Conservation (phyloP, 2,113 vertebrate species). For the Odocoileus hemionus region DNA sequence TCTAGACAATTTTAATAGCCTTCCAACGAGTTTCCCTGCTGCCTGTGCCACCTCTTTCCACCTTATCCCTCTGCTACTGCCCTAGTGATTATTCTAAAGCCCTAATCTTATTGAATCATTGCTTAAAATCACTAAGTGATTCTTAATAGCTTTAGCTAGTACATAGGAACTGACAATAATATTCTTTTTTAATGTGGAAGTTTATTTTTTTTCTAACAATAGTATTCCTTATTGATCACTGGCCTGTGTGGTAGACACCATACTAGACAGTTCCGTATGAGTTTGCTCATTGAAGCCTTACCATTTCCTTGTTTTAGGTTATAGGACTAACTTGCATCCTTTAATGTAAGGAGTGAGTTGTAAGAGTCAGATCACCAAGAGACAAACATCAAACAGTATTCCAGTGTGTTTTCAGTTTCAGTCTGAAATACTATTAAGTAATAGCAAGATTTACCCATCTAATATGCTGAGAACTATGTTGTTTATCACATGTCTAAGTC, state of each 20-base stretch:
- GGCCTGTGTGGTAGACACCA: background rate
- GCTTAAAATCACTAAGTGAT: background rate
- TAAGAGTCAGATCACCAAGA: background rate
- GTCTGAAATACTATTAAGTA: background rate
- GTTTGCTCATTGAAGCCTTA: background rate
- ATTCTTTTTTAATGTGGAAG: background rate
- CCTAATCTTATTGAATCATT: background rate
- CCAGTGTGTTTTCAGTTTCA: background rate
- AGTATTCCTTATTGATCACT: background rate
- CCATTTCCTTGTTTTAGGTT: background rate
- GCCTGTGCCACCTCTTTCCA: background rate
- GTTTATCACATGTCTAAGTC: background rate
- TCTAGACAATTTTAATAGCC: constrained; percentile 24
- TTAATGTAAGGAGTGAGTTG: background rate
- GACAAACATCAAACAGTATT: background rate
- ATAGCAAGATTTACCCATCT: background rate
- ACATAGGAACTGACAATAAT: background rate
- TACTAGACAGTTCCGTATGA: background rate
- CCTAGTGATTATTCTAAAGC: constrained; percentile 5
- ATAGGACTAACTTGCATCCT: background rate
- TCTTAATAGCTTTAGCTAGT: background rate
- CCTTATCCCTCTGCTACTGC: background rate
- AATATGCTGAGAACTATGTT: background rate
- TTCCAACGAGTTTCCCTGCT: constrained; percentile 35
- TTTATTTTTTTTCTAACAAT: background rate